A percentile compares a stretch with the other conserved stretches of the same genome.
These are phyloP conservation scores for Cheirogaleus major DNA, from an alignment of 2,797 vertebrate species.

Conservation along the genomic window DNA sequence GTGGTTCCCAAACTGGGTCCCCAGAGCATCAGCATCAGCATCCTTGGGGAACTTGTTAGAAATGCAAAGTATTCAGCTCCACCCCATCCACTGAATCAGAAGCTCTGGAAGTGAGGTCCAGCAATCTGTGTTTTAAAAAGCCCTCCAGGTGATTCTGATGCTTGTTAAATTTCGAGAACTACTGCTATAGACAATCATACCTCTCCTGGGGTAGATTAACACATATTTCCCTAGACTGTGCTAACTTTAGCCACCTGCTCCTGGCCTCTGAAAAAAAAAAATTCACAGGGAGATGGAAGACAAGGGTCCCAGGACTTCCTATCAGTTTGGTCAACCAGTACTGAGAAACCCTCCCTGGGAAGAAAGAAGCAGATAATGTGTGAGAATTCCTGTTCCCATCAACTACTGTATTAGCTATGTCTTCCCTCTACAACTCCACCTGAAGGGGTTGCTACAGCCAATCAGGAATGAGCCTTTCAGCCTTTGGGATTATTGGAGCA, in stretches of 20 bases:
- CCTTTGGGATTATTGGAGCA: neutral
- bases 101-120: neutral
- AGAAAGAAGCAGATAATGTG: neutral
- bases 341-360: neutral
- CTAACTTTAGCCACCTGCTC: neutral
- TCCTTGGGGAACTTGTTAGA: neutral
- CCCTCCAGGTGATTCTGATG: neutral
- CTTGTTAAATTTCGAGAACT: neutral
- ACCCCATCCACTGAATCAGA: neutral
- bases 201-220: neutral
- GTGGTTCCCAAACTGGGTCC: neutral
- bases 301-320: neutral
- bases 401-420: accelerated
- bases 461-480: neutral
- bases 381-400: neutral
- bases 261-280: neutral
- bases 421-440: neutral
- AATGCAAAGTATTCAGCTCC: neutral
- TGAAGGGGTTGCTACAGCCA: too few species aligned
- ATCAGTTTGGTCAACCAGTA: neutral
- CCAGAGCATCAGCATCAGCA: neutral
- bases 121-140: neutral
- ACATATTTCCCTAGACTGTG: neutral
- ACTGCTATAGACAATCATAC: neutral
- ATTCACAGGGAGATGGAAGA: neutral